These are phyloP conservation scores for Apeira syringaria DNA, from an alignment of 2,888 invertebrate genomes.

Conservation along the genomic window DNA sequence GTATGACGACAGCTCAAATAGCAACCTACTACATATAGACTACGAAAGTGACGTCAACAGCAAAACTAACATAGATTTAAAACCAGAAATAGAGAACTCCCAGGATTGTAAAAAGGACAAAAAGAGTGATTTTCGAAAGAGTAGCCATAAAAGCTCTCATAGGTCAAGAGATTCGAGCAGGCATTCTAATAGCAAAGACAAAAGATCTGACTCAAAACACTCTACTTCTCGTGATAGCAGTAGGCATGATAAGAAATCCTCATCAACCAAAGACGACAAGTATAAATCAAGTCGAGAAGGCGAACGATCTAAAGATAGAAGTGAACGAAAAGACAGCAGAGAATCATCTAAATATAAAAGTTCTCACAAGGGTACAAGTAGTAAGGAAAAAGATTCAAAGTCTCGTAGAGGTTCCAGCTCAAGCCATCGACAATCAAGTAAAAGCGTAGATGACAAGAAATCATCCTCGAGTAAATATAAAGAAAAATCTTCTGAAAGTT, in stretches of 20 bases:
- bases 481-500: slow-evolving; percentile 49
- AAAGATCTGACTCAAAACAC: slow-evolving; percentile 63
- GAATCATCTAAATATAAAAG: slow-evolving; percentile 69
- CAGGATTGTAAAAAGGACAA: slow-evolving; percentile 62
- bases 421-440: slow-evolving; percentile 59
- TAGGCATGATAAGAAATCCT: slow-evolving; percentile 61
- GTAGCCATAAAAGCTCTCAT: slow-evolving; percentile 65
- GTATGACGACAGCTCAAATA: slow-evolving; percentile 76
- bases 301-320: slow-evolving; percentile 57
- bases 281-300: slow-evolving; percentile 63
- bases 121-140: slow-evolving; percentile 58
- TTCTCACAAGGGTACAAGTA: slow-evolving; percentile 65
- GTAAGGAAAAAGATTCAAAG: slow-evolving; percentile 59
- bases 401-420: slow-evolving; percentile 63
- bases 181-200: slow-evolving; percentile 70
- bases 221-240: slow-evolving; percentile 65
- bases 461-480: slow-evolving; percentile 45
- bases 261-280: slow-evolving; percentile 59
- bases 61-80: slow-evolving; percentile 63
- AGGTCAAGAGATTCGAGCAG: slow-evolving; percentile 68
- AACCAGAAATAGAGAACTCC: slow-evolving; percentile 60
- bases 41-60: slow-evolving; percentile 78
- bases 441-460: slow-evolving; percentile 64
- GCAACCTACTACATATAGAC: slow-evolving; percentile 71
- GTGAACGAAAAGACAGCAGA: slow-evolving; percentile 63